Evolutionary conservation across 2,888 invertebrate genomes (phyloP).

Genomic region (Gymnoscelis rufifasciata): DNA sequence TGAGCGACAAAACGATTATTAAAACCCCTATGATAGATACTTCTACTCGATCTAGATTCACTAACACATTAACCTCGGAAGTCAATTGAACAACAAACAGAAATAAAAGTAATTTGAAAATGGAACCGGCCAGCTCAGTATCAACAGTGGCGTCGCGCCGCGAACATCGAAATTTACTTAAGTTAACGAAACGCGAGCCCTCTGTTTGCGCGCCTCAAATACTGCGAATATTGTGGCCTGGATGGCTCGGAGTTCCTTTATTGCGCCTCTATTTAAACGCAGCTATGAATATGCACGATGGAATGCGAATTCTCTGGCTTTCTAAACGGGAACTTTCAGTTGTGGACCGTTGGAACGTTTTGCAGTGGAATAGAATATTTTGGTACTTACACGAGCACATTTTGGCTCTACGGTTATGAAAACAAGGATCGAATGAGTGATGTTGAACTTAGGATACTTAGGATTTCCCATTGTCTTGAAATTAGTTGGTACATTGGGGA

Average conservation of each 20-base stretch:
- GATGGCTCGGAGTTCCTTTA: constrained; percentile 44
- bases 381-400: too few species aligned
- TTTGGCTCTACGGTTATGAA: too few species aligned
- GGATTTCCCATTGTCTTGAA: too few species aligned
- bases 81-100: constrained; percentile 30
- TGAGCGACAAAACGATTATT: too few species aligned
- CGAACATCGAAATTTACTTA: constrained; percentile 79
- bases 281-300: too few species aligned
- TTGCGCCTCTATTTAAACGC: constrained; percentile 51
- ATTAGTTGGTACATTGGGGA: too few species aligned
- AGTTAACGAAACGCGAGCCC: constrained; percentile 75
- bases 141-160: constrained; percentile 57
- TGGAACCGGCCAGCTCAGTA: constrained; percentile 47
- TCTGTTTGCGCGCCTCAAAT: constrained; percentile 73
- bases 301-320: too few species aligned
- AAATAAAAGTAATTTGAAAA: constrained; percentile 53
- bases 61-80: constrained; percentile 22
- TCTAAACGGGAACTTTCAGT: constrained; percentile 36
- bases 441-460: too few species aligned
- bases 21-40: too few species aligned
- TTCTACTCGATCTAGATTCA: constrained; percentile 1
- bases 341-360: constrained; percentile 21
- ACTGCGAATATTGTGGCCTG: constrained; percentile 49
- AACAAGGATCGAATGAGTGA: too few species aligned
- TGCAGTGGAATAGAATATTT: too few species aligned